Conservation (phyloP, 2,888 invertebrate genomes). For the Bedellia somnulentella region DNA sequence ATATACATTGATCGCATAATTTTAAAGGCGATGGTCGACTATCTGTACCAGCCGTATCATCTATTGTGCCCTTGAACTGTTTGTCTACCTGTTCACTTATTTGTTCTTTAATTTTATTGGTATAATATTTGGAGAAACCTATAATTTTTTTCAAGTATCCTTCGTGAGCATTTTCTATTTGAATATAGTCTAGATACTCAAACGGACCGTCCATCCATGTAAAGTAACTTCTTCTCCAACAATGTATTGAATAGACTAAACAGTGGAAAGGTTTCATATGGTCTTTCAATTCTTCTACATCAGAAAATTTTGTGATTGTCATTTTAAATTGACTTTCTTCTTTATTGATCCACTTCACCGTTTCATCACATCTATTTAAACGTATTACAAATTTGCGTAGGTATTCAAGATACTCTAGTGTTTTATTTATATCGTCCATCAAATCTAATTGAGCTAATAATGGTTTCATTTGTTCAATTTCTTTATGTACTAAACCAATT, state of each 20-base stretch:
- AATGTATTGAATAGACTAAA: conserved; percentile 64
- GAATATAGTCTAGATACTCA: conserved; percentile 76
- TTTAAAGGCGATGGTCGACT: conserved; percentile 83
- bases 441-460: conserved; percentile 77
- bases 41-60: conserved; percentile 76
- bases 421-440: conserved; percentile 79
- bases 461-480: conserved; percentile 72
- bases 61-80: conserved; percentile 65
- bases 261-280: conserved; percentile 71
- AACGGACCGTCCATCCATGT: conserved; percentile 95
- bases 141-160: conserved; percentile 78
- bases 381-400: conserved; percentile 75
- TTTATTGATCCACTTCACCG: conserved; percentile 84
- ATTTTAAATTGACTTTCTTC: conserved; percentile 88
- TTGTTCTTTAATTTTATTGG: conserved; percentile 75
- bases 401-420: conserved; percentile 77
- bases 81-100: conserved; percentile 66
- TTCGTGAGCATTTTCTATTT: conserved; percentile 79
- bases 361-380: conserved; percentile 72
- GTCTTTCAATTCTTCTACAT: conserved; percentile 76
- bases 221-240: conserved; percentile 79
- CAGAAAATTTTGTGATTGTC: conserved; percentile 73
- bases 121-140: conserved; percentile 77
- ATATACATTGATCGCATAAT: conserved; percentile 65
- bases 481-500: conserved; percentile 69